Percentiles rank a stretch among this genome's conserved stretches.
phyloP scores from a whole-genome alignment of 2,888 invertebrate species.

The Temnothorax ravouxi region DNA sequence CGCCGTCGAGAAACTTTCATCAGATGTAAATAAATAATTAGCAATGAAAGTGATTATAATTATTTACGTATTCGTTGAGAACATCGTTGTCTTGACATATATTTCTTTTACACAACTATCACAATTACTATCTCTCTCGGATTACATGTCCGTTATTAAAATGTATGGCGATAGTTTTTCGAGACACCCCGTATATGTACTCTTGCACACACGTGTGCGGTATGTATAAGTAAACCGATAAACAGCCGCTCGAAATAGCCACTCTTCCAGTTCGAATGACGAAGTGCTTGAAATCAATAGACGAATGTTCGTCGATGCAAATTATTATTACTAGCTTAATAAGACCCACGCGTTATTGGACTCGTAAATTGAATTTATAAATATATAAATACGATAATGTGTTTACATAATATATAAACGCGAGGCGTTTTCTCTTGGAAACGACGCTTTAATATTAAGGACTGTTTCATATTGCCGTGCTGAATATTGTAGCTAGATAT shows the following conservation, averaged over 20 bases:
- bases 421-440: background rate
- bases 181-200: constrained; percentile 29
- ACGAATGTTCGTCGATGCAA: constrained; percentile 69
- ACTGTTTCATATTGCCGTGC: background rate
- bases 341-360: constrained; percentile 28
- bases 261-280: constrained; percentile 57
- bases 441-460: background rate
- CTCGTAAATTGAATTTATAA: constrained; percentile 61
- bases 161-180: constrained; percentile 15
- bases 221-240: constrained; percentile 38
- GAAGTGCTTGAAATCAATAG: constrained; percentile 75
- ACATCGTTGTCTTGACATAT: background rate
- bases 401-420: constrained; percentile 14
- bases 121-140: background rate
- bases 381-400: constrained; percentile 26
- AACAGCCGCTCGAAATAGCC: constrained; percentile 58
- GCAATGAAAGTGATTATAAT: background rate
- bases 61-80: background rate
- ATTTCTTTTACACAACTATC: background rate
- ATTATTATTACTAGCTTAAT: constrained; percentile 76
- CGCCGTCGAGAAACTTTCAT: background rate
- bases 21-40: background rate
- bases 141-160: constrained; percentile 11
- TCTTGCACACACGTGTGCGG: background rate
- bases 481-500: constrained; percentile 36